Percentiles rank a stretch among this genome's conserved stretches.
These are phyloP conservation scores for Antheraea mylitta DNA, from an alignment of 1,140 invertebrate genomes.

Conservation along the genomic window DNA sequence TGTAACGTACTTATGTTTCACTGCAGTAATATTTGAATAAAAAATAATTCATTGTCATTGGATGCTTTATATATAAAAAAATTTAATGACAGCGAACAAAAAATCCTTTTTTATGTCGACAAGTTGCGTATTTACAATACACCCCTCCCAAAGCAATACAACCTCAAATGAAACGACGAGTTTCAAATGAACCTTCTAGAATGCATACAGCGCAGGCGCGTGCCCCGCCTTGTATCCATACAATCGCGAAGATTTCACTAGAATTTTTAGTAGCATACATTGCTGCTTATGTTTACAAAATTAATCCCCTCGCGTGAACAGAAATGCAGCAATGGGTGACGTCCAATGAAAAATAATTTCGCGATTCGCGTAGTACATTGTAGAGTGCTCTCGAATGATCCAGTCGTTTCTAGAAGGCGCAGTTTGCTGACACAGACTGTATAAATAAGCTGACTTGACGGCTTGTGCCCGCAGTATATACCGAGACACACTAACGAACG, in stretches of 20 bases:
- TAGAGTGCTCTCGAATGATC: constrained; percentile 14
- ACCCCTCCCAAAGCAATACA: background rate
- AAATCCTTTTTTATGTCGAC: background rate
- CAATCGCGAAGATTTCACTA: background rate
- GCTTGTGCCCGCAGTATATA: constrained; percentile 50
- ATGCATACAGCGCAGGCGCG: constrained; percentile 17
- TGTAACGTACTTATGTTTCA: background rate
- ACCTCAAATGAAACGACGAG: background rate
- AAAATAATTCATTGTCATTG: background rate
- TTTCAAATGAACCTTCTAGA: constrained; percentile 19
- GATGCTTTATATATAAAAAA: too few relatives aligned
- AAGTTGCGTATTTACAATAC: background rate
- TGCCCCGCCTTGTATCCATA: background rate
- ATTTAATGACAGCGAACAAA: too few relatives aligned
- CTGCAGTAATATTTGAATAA: background rate
- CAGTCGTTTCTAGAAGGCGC: constrained; percentile 45
- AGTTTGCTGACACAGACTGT: constrained; percentile 25
- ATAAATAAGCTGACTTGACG: constrained; percentile 49
- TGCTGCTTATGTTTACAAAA: constrained; percentile 1
- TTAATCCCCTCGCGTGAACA: background rate
- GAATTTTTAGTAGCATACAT: background rate
- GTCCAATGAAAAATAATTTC: background rate
- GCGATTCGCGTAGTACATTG: background rate
- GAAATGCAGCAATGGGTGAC: background rate
- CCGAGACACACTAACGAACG: constrained; percentile 43